These are phyloP conservation scores for Horisme vitalbata DNA, from an alignment of 2,888 invertebrate genomes.

Conservation along the genomic window DNA sequence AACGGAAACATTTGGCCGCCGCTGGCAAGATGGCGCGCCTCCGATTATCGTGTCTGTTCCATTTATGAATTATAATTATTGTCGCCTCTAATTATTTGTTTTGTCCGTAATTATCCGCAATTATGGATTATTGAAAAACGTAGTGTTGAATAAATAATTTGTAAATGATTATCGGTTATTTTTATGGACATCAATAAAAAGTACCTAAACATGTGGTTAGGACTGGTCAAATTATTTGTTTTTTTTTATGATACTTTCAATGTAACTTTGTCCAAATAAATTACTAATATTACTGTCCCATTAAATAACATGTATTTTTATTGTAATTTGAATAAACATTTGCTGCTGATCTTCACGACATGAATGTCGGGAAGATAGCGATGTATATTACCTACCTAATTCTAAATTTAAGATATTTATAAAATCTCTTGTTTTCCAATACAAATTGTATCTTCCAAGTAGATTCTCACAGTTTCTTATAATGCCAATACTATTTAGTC, in stretches of 20 bases:
- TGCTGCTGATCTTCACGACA: too few relatives aligned
- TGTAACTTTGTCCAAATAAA: too few relatives aligned
- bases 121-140: slow-evolving; percentile 31
- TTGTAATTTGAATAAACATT: too few relatives aligned
- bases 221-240: background rate
- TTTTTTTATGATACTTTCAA: too few relatives aligned
- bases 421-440: too few relatives aligned
- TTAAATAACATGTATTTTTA: too few relatives aligned
- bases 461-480: slow-evolving; percentile 1
- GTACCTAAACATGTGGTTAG: background rate
- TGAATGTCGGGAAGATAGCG: too few relatives aligned
- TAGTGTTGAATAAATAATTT: slow-evolving; percentile 6
- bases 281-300: too few relatives aligned
- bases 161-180: background rate
- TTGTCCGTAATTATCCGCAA: slow-evolving; percentile 42
- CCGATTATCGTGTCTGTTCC: slow-evolving; percentile 74
- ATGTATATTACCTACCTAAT: too few relatives aligned
- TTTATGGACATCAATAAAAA: background rate
- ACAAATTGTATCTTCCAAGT: background rate
- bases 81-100: slow-evolving; percentile 66
- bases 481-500: slow-evolving; percentile 16
- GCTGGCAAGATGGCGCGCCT: slow-evolving; percentile 79
- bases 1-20: slow-evolving; percentile 83
- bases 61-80: slow-evolving; percentile 74
- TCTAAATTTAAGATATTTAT: too few relatives aligned